These are phyloP conservation scores for Bryconaethiops microstoma DNA, from an alignment of 2,797 vertebrate species.

Conservation along the genomic window DNA sequence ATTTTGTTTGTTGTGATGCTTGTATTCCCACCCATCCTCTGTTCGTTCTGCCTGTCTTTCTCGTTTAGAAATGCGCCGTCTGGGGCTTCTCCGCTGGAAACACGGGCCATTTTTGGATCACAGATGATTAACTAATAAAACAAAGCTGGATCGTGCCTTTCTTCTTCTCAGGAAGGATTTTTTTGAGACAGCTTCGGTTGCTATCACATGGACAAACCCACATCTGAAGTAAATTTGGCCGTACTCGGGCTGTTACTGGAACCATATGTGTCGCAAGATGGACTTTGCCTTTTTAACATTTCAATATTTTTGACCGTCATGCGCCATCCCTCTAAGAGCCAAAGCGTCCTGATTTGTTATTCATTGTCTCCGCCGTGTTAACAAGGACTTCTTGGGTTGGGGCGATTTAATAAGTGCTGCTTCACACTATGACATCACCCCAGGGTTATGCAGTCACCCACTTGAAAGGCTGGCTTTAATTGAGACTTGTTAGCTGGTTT, in stretches of 20 bases:
- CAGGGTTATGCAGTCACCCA: not conserved
- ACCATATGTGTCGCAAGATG: conserved; percentile 68
- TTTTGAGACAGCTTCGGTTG: conserved; percentile 68
- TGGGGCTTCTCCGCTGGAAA: not conserved
- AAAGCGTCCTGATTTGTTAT: conserved; percentile 57
- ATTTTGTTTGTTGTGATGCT: too few relatives aligned
- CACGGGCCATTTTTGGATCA: not conserved
- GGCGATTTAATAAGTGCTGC: conserved; percentile 9
- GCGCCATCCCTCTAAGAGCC: conserved; percentile 64
- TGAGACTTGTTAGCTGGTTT: conserved; percentile 14
- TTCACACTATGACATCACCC: conserved; percentile 30
- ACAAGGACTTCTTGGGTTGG: conserved; percentile 40
- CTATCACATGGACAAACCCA: conserved; percentile 72
- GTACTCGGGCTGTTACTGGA: conserved; percentile 70
- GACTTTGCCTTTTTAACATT: conserved; percentile 59
- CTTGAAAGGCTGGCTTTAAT: conserved; percentile 23
- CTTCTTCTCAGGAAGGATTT: conserved; percentile 5
- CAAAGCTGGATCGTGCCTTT: conserved; percentile 58
- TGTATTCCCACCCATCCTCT: not conserved
- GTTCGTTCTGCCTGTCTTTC: not conserved
- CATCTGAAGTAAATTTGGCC: conserved; percentile 79
- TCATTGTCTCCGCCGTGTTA: conserved; percentile 60
- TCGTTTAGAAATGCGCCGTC: not conserved
- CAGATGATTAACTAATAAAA: not conserved
- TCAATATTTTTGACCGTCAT: conserved; percentile 59